Percentiles rank a stretch among this genome's conserved stretches.
Evolutionary conservation across 2,797 vertebrate species (phyloP).

Genomic region (Protonibea diacanthus): DNA sequence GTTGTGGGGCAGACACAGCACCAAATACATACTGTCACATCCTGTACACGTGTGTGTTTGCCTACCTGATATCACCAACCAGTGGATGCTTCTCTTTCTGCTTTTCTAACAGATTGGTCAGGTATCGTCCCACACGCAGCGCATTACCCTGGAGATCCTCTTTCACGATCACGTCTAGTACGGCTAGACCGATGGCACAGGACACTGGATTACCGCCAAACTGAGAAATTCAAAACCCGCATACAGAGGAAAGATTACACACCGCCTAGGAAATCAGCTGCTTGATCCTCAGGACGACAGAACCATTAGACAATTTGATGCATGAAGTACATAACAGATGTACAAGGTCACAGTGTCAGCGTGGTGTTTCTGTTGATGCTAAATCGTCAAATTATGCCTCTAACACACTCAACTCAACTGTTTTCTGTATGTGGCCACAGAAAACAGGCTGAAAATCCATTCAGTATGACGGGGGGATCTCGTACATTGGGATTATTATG

Average conservation of each 20-base stretch:
- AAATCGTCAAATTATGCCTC: neutral
- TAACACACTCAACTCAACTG: neutral
- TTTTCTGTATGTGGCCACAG: neutral
- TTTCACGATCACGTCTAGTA: conserved; percentile 92
- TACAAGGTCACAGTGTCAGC: neutral
- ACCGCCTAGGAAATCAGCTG: neutral
- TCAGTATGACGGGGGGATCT: neutral
- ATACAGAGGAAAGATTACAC: conserved; percentile 40
- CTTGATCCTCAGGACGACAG: neutral
- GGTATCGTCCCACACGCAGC: conserved; percentile 88
- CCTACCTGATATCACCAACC: conserved; percentile 94
- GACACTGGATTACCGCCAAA: conserved; percentile 98
- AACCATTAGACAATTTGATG: neutral
- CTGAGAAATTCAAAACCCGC: conserved; percentile 76
- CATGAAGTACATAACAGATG: neutral
- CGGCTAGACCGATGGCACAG: conserved; percentile 94
- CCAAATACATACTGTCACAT: neutral
- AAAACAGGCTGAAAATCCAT: conserved; percentile 2
- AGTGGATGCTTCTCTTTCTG: conserved; percentile 92
- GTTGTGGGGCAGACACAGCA: neutral
- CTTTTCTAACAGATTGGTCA: conserved; percentile 86
- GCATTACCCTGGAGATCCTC: conserved; percentile 95
- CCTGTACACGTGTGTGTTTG: neutral
- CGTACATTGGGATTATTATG: neutral
- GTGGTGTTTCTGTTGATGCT: neutral